Base-by-base conservation (phyloP, 2,797 vertebrate genomes). In the Cynopterus sphinx region DNA sequence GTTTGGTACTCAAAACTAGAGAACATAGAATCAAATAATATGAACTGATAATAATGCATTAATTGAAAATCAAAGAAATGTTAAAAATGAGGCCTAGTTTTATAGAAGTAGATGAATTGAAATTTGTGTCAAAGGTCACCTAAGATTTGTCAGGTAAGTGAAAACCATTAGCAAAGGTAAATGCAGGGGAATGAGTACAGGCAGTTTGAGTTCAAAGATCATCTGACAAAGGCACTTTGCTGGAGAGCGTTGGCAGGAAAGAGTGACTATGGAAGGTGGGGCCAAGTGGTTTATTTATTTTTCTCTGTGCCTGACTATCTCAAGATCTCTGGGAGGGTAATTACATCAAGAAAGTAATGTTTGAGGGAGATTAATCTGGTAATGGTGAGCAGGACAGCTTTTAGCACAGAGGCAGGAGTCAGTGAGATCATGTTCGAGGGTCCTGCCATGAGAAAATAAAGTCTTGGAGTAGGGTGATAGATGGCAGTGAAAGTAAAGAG, bases 31-130 rank as follows among this genome's bases (percentile, higher is more conserved):
- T 93, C 70, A 55, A 73, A 31, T 74, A 79, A 31, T 92, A 61
- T 39, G 43, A 71, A 91, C 28, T 92, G 93, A 73, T 9, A 70
- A 31, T 41, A 86, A 71, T 59, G 12, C 68, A 43, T 78, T 91
- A 65, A 82, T 89, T 92, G 15, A 49, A 94, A 87, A 81, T 65
- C 75, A 84, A 96, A 83, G 43, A 96, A 81, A 49, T 93, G 3
- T 71, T 24, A 94, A 16, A 92, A 89, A 46, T 83, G 82, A 79
- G 46, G 10, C 33, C 41, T 91, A 24, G n/a, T 83, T 87, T 97
- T 92, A 67, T 90, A 49, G 41, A 85, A 84, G 28, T 51, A 93
- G n/a, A 49, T 87, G 39, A 83, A 57, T 41, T 75, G 39, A 95
- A 87, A 36, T 79, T 87, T 67, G 26, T 49, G 77, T 41, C 86